phyloP scores from a whole-genome alignment of 2,888 invertebrate species.

The Sialis fuliginosa region DNA sequence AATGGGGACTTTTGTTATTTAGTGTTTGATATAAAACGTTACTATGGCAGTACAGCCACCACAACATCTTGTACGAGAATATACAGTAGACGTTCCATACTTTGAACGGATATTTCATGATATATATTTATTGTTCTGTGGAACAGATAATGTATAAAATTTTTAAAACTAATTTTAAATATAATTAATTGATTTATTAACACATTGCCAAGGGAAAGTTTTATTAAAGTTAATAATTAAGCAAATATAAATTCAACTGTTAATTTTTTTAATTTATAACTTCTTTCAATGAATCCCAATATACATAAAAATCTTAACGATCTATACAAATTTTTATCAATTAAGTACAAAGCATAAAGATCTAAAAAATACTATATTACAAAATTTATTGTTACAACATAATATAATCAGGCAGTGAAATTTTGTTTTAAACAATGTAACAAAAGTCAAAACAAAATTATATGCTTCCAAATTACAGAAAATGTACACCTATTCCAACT shows the following conservation, averaged over 20 bases:
- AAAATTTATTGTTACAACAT: not conserved
- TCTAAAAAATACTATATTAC: not conserved
- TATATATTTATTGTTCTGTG: no score
- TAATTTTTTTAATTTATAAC: not conserved
- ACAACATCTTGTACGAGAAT: not conserved
- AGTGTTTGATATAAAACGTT: not conserved
- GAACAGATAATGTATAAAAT: no score
- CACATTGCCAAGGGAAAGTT: no score
- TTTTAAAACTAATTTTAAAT: no score
- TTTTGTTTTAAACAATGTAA: not conserved
- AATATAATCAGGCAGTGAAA: not conserved
- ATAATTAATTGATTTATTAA: no score
- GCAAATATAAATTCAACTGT: not conserved
- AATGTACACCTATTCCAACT: conserved; percentile 69
- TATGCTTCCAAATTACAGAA: conserved; percentile 37
- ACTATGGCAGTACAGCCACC: not conserved
- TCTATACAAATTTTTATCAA: not conserved
- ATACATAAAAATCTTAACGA: no score
- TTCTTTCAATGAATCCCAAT: no score
- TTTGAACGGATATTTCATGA: no score
- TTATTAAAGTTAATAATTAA: not conserved
- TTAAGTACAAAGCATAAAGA: not conserved
- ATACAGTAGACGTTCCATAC: not conserved
- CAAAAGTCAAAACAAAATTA: not conserved
- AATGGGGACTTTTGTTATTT: not conserved